Evolutionary conservation across 1,140 invertebrate species (phyloP).

Genomic region (Melipona quadrifasciata): DNA sequence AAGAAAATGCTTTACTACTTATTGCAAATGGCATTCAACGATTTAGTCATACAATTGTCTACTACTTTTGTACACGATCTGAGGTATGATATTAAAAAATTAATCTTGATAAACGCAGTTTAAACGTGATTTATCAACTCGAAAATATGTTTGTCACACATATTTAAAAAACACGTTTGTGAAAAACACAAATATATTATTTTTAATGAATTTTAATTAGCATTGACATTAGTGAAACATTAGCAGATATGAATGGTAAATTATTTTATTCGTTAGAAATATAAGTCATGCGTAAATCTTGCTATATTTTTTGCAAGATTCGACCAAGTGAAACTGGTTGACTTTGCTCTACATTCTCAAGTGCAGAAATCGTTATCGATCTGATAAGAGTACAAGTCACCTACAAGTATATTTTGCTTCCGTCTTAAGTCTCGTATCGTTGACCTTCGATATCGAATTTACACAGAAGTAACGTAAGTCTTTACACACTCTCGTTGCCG

Average conservation of each 20-base stretch:
- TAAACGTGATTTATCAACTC: not conserved
- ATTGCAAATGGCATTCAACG: too few species aligned
- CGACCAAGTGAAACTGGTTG: not conserved
- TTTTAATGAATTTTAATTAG: not conserved
- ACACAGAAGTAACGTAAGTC: slow-evolving; percentile 16
- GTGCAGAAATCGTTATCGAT: not conserved
- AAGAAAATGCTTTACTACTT: too few species aligned
- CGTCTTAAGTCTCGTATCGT: slow-evolving; percentile 1
- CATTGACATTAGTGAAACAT: not conserved
- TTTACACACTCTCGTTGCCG: not conserved
- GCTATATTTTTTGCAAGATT: not conserved
- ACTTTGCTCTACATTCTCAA: not conserved
- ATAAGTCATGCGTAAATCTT: not conserved
- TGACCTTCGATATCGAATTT: slow-evolving; percentile 33
- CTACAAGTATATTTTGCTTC: not conserved
- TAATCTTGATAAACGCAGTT: not conserved
- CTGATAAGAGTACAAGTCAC: not conserved
- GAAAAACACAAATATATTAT: not conserved
- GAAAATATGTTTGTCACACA: not conserved
- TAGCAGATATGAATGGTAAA: not conserved
- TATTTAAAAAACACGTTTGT: not conserved
- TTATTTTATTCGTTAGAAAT: not conserved
- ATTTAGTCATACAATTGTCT: not conserved
- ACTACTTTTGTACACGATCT: not conserved
- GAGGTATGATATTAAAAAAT: too few species aligned